A percentile compares a stretch with the other conserved stretches of the same genome.
These are phyloP conservation scores for Dryoscopus gambensis DNA, from an alignment of 2,113 vertebrate genomes.

Conservation along the genomic window DNA sequence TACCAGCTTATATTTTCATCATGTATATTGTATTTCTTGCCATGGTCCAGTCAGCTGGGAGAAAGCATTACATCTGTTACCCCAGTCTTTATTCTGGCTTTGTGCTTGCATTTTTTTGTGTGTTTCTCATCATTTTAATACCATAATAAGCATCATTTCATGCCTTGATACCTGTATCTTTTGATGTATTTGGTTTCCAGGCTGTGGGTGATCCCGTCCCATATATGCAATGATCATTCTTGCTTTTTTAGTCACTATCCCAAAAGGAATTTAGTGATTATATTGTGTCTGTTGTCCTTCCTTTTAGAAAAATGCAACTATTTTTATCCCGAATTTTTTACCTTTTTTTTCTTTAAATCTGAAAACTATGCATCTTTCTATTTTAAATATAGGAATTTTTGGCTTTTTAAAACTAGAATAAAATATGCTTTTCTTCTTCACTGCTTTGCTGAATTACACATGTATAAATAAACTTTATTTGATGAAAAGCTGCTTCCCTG, in stretches of 20 bases:
- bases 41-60: background rate
- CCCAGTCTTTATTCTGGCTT: background rate
- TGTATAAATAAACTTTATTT: background rate
- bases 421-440: background rate
- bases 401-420: background rate
- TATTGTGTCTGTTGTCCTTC: background rate
- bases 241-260: background rate
- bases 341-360: background rate
- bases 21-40: background rate
- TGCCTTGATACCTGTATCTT: background rate
- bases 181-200: background rate
- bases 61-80: background rate
- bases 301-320: background rate
- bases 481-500: background rate
- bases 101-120: background rate
- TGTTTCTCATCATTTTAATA: background rate
- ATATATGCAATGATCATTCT: background rate
- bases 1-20: background rate
- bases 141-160: background rate
- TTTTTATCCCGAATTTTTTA: background rate
- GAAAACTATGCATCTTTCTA: background rate
- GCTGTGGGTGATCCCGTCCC: background rate
- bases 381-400: background rate
- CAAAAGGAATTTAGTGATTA: background rate
- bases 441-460: background rate